These are phyloP conservation scores for Rhabdomys pumilio DNA, from an alignment of 2,797 vertebrate genomes.

Conservation along the genomic window DNA sequence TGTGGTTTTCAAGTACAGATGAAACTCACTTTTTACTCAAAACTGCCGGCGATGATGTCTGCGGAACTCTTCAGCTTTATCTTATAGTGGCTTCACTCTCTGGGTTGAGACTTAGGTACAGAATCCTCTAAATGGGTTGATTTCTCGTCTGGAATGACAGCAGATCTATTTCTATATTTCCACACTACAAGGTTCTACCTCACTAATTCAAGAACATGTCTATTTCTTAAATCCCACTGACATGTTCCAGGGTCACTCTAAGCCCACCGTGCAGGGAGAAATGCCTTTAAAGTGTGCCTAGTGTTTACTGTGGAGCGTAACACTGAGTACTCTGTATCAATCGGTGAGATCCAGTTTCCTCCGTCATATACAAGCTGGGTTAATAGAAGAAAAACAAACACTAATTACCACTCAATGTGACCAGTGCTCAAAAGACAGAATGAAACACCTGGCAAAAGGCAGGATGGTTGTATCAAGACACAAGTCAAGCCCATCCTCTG, in stretches of 20 bases:
- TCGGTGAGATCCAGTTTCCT: neutral
- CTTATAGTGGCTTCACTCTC: neutral
- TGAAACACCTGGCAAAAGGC: neutral
- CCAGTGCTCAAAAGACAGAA: neutral
- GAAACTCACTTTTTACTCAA: neutral
- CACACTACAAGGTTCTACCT: neutral
- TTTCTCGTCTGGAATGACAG: slow-evolving; percentile 34
- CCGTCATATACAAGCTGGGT: neutral
- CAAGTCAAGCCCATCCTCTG: neutral
- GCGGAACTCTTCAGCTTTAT: neutral
- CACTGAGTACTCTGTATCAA: neutral
- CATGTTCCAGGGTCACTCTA: neutral
- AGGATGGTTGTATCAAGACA: neutral
- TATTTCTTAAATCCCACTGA: neutral
- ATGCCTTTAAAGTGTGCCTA: neutral
- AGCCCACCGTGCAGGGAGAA: neutral
- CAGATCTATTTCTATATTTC: neutral
- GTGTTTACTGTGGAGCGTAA: neutral
- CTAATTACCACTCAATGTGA: neutral
- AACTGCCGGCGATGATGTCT: neutral
- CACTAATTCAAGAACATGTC: neutral
- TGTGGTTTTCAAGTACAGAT: neutral
- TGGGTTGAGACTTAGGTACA: neutral
- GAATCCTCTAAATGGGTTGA: neutral
- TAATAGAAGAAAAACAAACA: neutral